These are phyloP conservation scores for Crocuta crocuta DNA, from an alignment of 2,113 vertebrate species.

Conservation along the genomic window DNA sequence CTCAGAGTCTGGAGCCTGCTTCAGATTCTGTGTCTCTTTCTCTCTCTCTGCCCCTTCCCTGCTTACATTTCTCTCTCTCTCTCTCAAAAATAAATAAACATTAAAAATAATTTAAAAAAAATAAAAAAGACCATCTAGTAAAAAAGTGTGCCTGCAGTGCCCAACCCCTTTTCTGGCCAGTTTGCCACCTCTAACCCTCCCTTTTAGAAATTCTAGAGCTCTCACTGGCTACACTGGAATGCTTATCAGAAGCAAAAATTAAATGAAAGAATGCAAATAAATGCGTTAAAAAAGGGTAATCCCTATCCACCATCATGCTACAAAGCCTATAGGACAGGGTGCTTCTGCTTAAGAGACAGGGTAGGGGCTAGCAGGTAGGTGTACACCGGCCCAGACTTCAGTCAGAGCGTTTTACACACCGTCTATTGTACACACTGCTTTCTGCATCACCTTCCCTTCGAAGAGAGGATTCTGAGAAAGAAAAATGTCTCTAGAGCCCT, in stretches of 20 bases:
- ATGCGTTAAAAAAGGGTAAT: neutral
- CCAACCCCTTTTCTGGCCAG: neutral
- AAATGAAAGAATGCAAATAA: neutral
- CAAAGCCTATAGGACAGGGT: neutral
- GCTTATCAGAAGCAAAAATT: neutral
- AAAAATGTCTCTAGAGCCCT: neutral
- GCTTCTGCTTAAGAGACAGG: neutral
- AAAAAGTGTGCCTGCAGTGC: neutral
- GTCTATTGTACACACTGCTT: neutral
- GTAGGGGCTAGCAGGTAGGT: neutral
- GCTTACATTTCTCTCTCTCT: no score
- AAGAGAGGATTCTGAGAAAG: neutral
- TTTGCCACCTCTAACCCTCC: neutral
- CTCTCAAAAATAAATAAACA: no score
- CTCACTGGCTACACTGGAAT: neutral
- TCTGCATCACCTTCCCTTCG: neutral
- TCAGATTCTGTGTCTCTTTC: no score
- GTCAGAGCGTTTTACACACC: neutral
- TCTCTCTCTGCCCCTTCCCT: no score
- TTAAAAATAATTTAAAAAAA: no score
- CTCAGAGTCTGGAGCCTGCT: no score
- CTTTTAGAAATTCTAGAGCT: neutral
- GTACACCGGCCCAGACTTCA: accelerated
- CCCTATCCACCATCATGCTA: neutral
- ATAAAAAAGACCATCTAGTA: neutral